These are phyloP conservation scores for Diachasma alloeum DNA, from an alignment of 1,140 invertebrate species.

Conservation along the genomic window DNA sequence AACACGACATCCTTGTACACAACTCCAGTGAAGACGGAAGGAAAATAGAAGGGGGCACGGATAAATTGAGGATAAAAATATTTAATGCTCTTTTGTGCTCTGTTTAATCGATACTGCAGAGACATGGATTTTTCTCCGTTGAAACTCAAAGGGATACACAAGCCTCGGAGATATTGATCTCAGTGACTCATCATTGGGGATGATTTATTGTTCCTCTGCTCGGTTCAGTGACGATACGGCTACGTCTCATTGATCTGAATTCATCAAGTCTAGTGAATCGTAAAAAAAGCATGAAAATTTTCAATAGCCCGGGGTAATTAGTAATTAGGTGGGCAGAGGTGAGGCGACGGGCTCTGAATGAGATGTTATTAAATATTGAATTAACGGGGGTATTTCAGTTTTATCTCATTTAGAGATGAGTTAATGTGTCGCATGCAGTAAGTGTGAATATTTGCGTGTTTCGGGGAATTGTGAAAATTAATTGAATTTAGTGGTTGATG, in stretches of 20 bases:
- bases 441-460: too few species aligned
- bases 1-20: neutral
- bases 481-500: too few species aligned
- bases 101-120: neutral
- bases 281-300: neutral
- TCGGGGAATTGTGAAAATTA: too few species aligned
- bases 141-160: neutral
- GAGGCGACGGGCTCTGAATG: neutral
- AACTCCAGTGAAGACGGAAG: neutral
- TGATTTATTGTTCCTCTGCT: neutral
- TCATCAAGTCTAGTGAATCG: neutral
- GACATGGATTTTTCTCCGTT: neutral
- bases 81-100: neutral
- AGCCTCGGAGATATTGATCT: neutral
- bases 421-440: too few species aligned
- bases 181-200: neutral
- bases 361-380: neutral
- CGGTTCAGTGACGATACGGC: neutral
- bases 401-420: too few species aligned
- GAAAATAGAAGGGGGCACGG: neutral
- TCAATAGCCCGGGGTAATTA: neutral
- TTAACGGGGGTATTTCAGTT: too few species aligned
- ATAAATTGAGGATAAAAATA: neutral
- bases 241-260: neutral
- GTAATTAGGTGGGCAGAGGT: neutral